These are phyloP conservation scores for Drosophila murphyi DNA, from an alignment of 1,140 invertebrate genomes.

Conservation along the genomic window DNA sequence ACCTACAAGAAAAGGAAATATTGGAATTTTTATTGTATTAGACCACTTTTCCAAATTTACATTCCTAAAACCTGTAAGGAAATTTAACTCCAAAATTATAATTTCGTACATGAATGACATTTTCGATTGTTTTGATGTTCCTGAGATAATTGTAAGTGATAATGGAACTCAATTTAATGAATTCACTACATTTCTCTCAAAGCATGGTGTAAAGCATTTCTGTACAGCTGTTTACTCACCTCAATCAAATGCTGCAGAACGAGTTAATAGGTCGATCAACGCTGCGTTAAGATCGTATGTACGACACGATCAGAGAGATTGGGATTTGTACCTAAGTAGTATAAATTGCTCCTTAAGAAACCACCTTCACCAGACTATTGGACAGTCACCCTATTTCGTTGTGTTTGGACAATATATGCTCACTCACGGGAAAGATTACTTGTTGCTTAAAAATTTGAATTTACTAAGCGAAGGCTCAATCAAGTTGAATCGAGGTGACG, in stretches of 20 bases:
- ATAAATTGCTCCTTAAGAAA: too few species aligned
- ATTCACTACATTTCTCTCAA: background rate
- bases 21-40: background rate
- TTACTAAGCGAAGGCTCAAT: too few species aligned
- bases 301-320: too few species aligned
- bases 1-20: too few species aligned
- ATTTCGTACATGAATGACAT: background rate
- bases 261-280: conserved; percentile 20
- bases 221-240: conserved; percentile 17
- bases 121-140: conserved; percentile 12
- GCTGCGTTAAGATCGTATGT: too few species aligned
- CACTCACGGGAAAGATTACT: too few species aligned
- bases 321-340: too few species aligned
- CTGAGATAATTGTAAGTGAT: conserved; percentile 4
- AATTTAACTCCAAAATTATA: background rate
- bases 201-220: background rate
- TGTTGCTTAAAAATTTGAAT: too few species aligned
- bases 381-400: too few species aligned
- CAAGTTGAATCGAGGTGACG: too few species aligned
- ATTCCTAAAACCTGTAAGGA: background rate
- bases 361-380: too few species aligned
- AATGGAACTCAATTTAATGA: conserved; percentile 24
- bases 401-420: too few species aligned
- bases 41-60: conserved; percentile 18
- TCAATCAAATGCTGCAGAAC: conserved; percentile 14